Percentiles rank a stretch among this genome's conserved stretches.
phyloP scores from a whole-genome alignment of 2,113 vertebrate species.

The Zosterops lateralis region DNA sequence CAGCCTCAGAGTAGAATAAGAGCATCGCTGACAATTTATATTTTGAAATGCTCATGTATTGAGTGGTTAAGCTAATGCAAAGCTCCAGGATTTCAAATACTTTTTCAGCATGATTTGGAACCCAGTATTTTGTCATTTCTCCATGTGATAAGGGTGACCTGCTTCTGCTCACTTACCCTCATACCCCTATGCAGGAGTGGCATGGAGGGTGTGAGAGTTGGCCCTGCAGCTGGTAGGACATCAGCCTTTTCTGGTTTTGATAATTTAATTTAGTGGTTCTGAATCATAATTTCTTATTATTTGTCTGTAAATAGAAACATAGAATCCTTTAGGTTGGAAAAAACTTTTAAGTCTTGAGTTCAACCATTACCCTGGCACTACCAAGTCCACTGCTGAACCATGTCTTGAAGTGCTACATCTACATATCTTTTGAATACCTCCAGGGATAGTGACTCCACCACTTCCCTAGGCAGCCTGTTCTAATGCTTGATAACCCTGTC shows the following conservation, averaged over 20 bases:
- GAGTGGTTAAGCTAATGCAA: neutral
- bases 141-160: neutral
- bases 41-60: neutral
- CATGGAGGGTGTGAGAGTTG: neutral
- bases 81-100: neutral
- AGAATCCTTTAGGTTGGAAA: neutral
- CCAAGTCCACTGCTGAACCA: neutral
- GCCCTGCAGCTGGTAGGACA: neutral
- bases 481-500: neutral
- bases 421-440: neutral
- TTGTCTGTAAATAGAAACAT: neutral
- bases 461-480: neutral
- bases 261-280: neutral
- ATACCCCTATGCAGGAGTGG: neutral
- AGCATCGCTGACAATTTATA: neutral
- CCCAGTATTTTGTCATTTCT: neutral
- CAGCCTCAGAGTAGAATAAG: neutral
- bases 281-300: fast-evolving
- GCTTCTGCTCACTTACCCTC: neutral
- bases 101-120: neutral
- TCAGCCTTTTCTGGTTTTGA: neutral
- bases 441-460: neutral
- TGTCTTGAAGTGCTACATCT: neutral
- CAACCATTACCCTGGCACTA: neutral
- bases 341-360: neutral